These are phyloP conservation scores for Tetragnatha versicolor DNA, from an alignment of 1,140 invertebrate species.

Conservation along the genomic window DNA sequence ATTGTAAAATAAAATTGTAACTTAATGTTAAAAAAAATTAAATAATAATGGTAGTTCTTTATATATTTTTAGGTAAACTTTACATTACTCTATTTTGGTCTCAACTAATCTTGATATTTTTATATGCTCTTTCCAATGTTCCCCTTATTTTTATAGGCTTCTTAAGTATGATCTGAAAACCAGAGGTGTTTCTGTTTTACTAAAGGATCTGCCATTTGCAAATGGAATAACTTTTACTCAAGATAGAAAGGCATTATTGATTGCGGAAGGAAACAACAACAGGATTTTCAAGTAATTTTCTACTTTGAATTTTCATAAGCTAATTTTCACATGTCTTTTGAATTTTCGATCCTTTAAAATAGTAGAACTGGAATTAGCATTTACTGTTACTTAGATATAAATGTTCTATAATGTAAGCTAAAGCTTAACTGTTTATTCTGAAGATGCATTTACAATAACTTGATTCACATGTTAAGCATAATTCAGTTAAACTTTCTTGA, in stretches of 20 bases:
- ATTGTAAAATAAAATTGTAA: too few relatives aligned
- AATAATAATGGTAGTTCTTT: too few relatives aligned
- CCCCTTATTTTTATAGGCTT: conserved; percentile 67
- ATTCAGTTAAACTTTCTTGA: too few relatives aligned
- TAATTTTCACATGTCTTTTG: neutral
- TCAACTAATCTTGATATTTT: too few relatives aligned
- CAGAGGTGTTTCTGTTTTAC: conserved; percentile 72
- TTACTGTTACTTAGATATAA: too few relatives aligned
- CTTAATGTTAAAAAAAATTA: too few relatives aligned
- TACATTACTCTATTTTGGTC: neutral
- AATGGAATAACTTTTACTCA: conserved; percentile 81
- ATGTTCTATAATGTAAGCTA: too few relatives aligned
- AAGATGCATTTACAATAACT: too few relatives aligned
- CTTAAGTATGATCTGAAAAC: conserved; percentile 73
- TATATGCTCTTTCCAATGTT: neutral
- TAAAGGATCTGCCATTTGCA: conserved; percentile 77
- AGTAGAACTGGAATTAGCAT: too few relatives aligned
- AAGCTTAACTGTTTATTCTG: too few relatives aligned
- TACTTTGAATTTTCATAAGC: neutral
- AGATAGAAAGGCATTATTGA: conserved; percentile 77
- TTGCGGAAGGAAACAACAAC: conserved; percentile 71
- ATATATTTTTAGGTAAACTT: too few relatives aligned
- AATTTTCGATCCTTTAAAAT: neutral
- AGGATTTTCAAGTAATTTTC: conserved; percentile 65
- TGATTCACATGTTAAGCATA: too few relatives aligned